Evolutionary conservation across 2,888 invertebrate species (phyloP).

Genomic region (Eugnorisma glareosa): DNA sequence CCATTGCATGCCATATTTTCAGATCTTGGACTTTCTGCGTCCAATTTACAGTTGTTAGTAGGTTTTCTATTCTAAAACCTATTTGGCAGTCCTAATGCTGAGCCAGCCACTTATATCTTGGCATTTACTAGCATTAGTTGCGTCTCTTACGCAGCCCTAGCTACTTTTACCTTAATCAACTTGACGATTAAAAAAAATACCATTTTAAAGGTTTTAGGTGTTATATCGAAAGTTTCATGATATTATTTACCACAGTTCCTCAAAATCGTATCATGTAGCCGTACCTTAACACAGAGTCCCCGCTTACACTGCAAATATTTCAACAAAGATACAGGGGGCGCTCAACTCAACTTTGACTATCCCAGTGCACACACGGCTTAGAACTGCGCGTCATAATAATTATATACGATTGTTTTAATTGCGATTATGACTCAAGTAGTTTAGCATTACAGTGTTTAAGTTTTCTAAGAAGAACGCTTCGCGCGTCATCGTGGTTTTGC

Average conservation of each 20-base stretch:
- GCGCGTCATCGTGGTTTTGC: not conserved
- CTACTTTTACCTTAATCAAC: not conserved
- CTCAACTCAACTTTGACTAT: conserved; percentile 86
- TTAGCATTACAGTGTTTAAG: not conserved
- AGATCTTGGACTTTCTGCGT: not conserved
- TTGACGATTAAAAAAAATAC: not conserved
- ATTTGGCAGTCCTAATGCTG: not conserved
- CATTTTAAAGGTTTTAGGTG: not conserved
- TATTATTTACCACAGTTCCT: not conserved
- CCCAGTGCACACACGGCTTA: conserved; percentile 81
- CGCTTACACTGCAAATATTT: conserved; percentile 89
- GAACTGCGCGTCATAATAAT: conserved; percentile 55
- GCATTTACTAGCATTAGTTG: not conserved
- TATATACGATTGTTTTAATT: conserved; percentile 60
- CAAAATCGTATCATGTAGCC: conserved; percentile 63
- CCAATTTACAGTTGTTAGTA: not conserved
- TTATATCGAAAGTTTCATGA: not conserved
- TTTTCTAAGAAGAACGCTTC: conserved; percentile 23
- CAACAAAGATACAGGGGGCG: conserved; percentile 88
- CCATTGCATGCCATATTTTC: not conserved
- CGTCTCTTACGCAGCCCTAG: not conserved
- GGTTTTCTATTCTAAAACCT: not conserved
- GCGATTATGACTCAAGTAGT: conserved; percentile 54
- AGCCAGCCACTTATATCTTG: not conserved
- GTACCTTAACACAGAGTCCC: conserved; percentile 76